Evolutionary conservation across 2,113 vertebrate species (phyloP).

Genomic region (Microtus montanus): DNA sequence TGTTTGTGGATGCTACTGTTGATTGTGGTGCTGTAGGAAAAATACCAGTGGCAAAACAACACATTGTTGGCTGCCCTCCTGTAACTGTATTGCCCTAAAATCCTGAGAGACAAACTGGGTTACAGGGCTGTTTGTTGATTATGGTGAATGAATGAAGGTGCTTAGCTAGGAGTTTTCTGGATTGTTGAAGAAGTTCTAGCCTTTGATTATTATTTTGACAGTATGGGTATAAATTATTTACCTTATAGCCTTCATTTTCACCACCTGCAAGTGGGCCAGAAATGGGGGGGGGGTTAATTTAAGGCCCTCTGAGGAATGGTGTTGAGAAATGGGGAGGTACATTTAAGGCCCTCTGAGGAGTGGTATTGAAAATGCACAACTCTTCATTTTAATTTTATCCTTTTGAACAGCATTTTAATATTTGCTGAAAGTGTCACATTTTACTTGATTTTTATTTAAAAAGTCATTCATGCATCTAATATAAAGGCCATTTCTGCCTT

Average conservation of each 20-base stretch:
- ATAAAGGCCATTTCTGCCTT: neutral
- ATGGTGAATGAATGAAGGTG: neutral
- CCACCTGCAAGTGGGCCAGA: neutral
- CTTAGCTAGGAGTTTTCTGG: neutral
- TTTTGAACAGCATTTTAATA: neutral
- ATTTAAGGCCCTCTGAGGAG: neutral
- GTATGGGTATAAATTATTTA: constrained; percentile 25
- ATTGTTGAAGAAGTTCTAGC: neutral
- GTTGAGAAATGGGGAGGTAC: neutral
- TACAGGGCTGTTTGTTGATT: neutral
- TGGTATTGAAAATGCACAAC: neutral
- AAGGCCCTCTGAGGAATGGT: too few relatives aligned
- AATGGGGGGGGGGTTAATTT: too few relatives aligned
- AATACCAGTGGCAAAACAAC: neutral
- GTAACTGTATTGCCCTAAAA: neutral
- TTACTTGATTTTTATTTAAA: neutral
- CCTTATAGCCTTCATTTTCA: neutral
- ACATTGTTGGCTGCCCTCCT: neutral
- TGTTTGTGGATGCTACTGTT: neutral
- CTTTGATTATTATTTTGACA: neutral
- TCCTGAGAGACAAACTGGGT: neutral
- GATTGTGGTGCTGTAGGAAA: neutral
- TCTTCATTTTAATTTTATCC: fast-evolving
- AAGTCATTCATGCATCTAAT: neutral
- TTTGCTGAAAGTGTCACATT: neutral